These are phyloP conservation scores for Morelia viridis DNA, from an alignment of 2,797 vertebrate species.

Conservation along the genomic window DNA sequence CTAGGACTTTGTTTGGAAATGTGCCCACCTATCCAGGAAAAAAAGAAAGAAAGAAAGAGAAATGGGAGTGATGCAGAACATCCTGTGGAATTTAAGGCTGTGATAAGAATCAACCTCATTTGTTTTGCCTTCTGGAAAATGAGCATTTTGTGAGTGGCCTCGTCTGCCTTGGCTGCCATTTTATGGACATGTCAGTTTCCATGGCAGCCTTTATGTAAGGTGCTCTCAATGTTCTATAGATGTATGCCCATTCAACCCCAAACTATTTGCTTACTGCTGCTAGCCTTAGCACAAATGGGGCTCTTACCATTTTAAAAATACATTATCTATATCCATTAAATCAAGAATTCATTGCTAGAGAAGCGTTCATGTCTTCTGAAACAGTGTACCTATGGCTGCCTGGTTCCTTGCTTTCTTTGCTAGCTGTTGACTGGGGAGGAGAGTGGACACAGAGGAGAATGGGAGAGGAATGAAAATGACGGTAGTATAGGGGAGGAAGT, in stretches of 20 bases:
- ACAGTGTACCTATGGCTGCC: too few species aligned
- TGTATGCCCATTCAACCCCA: neutral
- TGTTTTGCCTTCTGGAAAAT: neutral
- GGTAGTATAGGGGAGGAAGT: too few species aligned
- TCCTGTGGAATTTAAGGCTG: neutral
- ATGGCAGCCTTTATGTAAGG: neutral
- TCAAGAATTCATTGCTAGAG: too few species aligned
- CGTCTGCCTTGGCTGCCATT: neutral
- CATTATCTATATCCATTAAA: too few species aligned
- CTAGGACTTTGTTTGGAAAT: neutral
- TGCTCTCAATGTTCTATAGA: neutral
- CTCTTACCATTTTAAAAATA: too few species aligned
- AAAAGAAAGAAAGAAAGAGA: neutral
- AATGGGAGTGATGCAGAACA: neutral
- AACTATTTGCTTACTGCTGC: neutral
- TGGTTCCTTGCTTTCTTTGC: too few species aligned
- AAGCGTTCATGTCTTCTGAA: too few species aligned
- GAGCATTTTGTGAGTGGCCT: neutral
- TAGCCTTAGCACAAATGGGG: too few species aligned
- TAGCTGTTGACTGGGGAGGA: too few species aligned
- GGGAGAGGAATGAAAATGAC: too few species aligned
- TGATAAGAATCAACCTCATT: neutral
- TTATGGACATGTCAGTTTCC: neutral
- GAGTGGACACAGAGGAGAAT: too few species aligned
- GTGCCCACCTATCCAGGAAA: neutral